These are phyloP conservation scores for Centruroides sculpturatus DNA, from an alignment of 1,140 invertebrate species.

Conservation along the genomic window DNA sequence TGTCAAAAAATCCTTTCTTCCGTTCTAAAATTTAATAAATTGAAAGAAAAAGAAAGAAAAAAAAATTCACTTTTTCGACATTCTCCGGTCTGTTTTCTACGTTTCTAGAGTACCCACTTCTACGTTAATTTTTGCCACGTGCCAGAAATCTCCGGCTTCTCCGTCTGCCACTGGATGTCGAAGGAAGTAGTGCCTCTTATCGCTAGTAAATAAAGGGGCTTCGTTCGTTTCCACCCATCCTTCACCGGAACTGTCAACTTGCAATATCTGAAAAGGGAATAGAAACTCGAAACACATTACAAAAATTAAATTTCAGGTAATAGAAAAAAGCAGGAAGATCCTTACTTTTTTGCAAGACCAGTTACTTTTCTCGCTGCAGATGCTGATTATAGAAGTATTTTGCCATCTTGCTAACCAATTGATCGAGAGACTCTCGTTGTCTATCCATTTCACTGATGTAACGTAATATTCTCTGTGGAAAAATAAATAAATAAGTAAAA, in stretches of 20 bases:
- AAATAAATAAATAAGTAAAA: too few relatives aligned
- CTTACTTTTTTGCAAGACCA: constrained; percentile 75
- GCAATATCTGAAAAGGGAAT: too few relatives aligned
- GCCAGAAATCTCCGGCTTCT: constrained; percentile 42
- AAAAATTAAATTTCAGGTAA: too few relatives aligned
- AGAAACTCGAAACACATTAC: too few relatives aligned
- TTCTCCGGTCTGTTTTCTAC: too few relatives aligned
- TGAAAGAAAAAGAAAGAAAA: too few relatives aligned
- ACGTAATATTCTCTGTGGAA: constrained; percentile 42
- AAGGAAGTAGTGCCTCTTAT: constrained; percentile 25
- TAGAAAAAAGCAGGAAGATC: too few relatives aligned
- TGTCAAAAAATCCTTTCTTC: constrained; percentile 42
- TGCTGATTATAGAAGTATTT: constrained; percentile 68
- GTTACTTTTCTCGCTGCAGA: constrained; percentile 53
- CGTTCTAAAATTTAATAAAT: constrained; percentile 9
- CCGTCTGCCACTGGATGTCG: constrained; percentile 42
- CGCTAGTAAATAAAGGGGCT: too few relatives aligned
- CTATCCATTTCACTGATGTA: constrained; percentile 74
- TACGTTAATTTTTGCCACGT: constrained; percentile 42
- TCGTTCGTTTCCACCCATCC: too few relatives aligned
- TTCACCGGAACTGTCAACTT: too few relatives aligned
- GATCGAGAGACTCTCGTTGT: constrained; percentile 60
- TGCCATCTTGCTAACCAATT: constrained; percentile 81
- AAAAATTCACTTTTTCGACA: too few relatives aligned
- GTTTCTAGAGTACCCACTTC: constrained; percentile 1